Evolutionary conservation across 2,888 invertebrate genomes (phyloP).

Genomic region (Arrhopalites spinosus): DNA sequence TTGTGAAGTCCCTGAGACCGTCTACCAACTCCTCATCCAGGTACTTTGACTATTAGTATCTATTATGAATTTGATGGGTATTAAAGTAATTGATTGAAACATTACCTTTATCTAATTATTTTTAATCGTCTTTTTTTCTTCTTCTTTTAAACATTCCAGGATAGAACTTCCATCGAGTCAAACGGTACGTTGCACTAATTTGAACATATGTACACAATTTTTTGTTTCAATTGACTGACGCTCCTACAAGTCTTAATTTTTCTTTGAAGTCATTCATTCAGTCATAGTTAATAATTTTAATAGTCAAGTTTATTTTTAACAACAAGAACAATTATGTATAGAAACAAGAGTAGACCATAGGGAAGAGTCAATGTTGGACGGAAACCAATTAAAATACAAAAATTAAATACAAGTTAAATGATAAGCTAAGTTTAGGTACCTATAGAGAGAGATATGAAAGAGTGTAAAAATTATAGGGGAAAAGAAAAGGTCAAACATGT

Average conservation of each 20-base stretch:
- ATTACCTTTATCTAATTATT: no score
- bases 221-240: neutral
- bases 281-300: no score
- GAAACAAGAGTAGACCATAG: neutral
- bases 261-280: no score
- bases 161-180: constrained; percentile 51
- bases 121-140: constrained; percentile 52
- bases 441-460: neutral
- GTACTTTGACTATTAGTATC: constrained; percentile 58
- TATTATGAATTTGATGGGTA: constrained; percentile 58
- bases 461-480: no score
- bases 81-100: no score
- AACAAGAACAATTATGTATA: no score
- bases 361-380: neutral
- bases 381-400: no score
- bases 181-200: constrained; percentile 39
- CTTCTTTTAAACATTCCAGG: constrained; percentile 56
- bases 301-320: no score
- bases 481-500: neutral
- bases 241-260: no score
- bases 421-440: neutral
- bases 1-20: constrained; percentile 64
- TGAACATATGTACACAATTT: neutral
- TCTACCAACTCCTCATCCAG: constrained; percentile 60
- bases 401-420: neutral